phyloP scores from a whole-genome alignment of 2,113 vertebrate species.

The Ammodytes dubius region DNA sequence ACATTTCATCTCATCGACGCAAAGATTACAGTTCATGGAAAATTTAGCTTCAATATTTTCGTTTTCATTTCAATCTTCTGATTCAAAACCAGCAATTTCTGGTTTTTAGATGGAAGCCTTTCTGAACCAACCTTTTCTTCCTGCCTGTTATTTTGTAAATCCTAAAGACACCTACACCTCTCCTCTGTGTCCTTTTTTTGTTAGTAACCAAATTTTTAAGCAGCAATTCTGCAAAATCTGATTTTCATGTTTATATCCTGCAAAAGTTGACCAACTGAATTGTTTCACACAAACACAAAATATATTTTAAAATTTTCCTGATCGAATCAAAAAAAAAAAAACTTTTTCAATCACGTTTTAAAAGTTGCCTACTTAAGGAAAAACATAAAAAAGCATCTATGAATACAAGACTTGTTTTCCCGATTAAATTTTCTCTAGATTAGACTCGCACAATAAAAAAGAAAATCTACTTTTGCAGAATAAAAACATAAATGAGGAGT shows the following conservation, averaged over 20 bases:
- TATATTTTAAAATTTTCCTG: background rate
- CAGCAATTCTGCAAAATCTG: background rate
- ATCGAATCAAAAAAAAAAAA: background rate
- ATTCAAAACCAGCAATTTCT: background rate
- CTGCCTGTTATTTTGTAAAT: background rate
- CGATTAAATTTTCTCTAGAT: background rate
- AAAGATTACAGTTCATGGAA: background rate
- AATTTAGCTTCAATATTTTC: too few relatives aligned
- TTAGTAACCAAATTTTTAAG: background rate
- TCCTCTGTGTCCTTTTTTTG: constrained; percentile 4
- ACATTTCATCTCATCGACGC: background rate
- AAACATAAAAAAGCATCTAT: background rate
- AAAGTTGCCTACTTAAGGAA: background rate
- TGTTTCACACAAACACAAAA: background rate
- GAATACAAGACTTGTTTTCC: background rate
- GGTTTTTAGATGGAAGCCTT: too few relatives aligned
- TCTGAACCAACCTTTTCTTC: background rate
- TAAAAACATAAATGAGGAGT: constrained; percentile 18
- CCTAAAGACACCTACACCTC: background rate
- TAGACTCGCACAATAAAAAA: too few relatives aligned
- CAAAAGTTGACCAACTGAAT: constrained; percentile 22
- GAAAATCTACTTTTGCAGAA: constrained; percentile 44
- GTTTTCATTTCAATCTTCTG: background rate
- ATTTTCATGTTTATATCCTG: constrained; percentile 23
- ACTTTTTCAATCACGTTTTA: background rate